These are phyloP conservation scores for Penaeus vannamei DNA, from an alignment of 1,140 invertebrate species.

Conservation along the genomic window DNA sequence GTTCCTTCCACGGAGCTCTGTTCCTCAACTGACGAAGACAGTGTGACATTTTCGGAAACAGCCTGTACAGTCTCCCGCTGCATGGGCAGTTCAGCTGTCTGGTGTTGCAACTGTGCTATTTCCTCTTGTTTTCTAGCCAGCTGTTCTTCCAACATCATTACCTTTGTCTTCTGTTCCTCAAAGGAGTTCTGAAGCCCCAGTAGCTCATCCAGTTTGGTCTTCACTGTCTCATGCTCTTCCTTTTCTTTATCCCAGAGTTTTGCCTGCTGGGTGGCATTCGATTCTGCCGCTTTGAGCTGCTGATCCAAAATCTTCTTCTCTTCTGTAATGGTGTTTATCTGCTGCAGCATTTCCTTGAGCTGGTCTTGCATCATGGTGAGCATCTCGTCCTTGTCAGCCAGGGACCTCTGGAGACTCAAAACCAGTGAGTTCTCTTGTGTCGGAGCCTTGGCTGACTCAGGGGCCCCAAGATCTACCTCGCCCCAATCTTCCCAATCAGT, in stretches of 20 bases:
- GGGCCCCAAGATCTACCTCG: constrained; percentile 62
- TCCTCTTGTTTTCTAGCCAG: constrained; percentile 33
- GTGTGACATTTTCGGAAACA: too few relatives aligned
- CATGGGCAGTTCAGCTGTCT: background rate
- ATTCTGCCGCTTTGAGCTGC: constrained; percentile 40
- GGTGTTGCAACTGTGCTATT: constrained; percentile 37
- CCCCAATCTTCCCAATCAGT: constrained; percentile 58
- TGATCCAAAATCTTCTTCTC: constrained; percentile 62
- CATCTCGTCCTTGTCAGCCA: constrained; percentile 64
- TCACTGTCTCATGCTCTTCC: constrained; percentile 22
- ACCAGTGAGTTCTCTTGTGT: constrained; percentile 28
- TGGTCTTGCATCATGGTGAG: constrained; percentile 61
- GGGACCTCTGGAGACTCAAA: constrained; percentile 41
- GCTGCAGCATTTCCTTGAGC: constrained; percentile 52
- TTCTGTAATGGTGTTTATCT: constrained; percentile 52
- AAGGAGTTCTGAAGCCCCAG: background rate
- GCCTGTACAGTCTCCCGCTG: background rate
- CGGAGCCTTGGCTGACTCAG: constrained; percentile 7
- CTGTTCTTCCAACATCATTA: constrained; percentile 12
- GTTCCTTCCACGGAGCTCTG: too few relatives aligned
- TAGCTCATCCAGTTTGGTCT: background rate
- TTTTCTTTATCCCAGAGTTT: constrained; percentile 53
- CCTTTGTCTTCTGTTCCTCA: constrained; percentile 34
- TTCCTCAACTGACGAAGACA: too few relatives aligned
- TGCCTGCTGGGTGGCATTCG: constrained; percentile 28